Conservation (phyloP, 37 sponge, comb jelly and placozoan species). For the Cliona cf. orientalis region DNA sequence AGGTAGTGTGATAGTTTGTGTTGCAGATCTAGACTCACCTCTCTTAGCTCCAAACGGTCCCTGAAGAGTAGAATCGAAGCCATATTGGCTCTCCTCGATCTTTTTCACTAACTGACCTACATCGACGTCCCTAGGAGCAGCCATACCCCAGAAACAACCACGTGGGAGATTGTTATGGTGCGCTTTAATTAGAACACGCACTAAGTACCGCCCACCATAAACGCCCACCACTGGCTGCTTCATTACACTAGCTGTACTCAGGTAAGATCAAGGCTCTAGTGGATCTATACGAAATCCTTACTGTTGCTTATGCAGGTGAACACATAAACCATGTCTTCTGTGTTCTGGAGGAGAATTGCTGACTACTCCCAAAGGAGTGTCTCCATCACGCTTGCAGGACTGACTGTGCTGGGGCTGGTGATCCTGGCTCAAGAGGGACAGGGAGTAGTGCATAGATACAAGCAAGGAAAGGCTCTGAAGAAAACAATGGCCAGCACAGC, state of each 20-base stretch:
- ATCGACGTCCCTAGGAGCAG: constrained; percentile 8
- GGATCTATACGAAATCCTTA: not conserved
- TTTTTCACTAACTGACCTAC: constrained; percentile 21
- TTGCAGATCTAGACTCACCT: constrained; percentile 27
- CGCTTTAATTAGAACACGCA: constrained; percentile 8
- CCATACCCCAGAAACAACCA: not conserved
- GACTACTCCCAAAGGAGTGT: constrained; percentile 50
- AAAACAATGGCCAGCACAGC: too few relatives aligned
- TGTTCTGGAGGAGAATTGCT: constrained; percentile 49
- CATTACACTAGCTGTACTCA: not conserved
- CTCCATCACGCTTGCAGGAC: constrained; percentile 15
- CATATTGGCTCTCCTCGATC: constrained; percentile 56
- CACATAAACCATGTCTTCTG: not conserved
- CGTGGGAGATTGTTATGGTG: not conserved
- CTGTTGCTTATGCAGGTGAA: not conserved
- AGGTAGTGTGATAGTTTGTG: not conserved
- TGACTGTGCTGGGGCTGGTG: constrained; percentile 47
- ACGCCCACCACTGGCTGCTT: not conserved
- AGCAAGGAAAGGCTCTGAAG: constrained; percentile 23
- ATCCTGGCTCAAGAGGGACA: constrained; percentile 49
- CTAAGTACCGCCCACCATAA: not conserved
- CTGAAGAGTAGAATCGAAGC: constrained; percentile 35
- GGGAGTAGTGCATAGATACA: constrained; percentile 45
- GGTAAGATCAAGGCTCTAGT: not conserved
- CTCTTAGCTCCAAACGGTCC: constrained; percentile 77